phyloP scores from a whole-genome alignment of 2,888 invertebrate species.

The Phragmatobia fuliginosa region DNA sequence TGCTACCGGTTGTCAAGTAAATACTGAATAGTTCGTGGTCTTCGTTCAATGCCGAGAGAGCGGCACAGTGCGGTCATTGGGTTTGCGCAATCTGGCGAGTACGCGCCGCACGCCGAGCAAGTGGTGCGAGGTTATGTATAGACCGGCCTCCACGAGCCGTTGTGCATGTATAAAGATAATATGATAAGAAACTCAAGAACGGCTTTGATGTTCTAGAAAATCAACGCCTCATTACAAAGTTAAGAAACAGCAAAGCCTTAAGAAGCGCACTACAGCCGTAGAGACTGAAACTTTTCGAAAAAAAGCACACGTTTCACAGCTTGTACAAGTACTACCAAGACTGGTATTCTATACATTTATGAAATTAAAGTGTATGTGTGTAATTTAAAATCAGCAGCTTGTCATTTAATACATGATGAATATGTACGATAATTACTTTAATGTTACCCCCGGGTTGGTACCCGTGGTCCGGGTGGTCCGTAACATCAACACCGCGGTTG shows the following conservation, averaged over 20 bases:
- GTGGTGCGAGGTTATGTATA: conserved; percentile 81
- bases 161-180: conserved; percentile 23
- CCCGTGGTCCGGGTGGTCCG: too few relatives aligned
- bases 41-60: conserved; percentile 84
- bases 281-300: background rate
- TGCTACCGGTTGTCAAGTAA: conserved; percentile 43
- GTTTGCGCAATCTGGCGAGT: conserved; percentile 60
- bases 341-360: too few relatives aligned
- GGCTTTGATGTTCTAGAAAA: background rate
- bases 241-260: background rate
- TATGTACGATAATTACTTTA: too few relatives aligned
- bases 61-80: conserved; percentile 53
- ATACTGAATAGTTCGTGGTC: conserved; percentile 56
- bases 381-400: too few relatives aligned
- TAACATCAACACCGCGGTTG: too few relatives aligned
- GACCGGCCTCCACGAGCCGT: conserved; percentile 62
- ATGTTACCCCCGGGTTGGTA: too few relatives aligned
- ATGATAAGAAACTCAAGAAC: background rate
- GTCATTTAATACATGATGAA: too few relatives aligned
- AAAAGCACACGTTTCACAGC: background rate
- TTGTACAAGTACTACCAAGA: background rate
- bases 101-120: conserved; percentile 60
- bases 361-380: too few relatives aligned
- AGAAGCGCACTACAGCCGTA: background rate
- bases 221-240: background rate